phyloP scores from a whole-genome alignment of 35 echinoderm and acorn worm genomes.

The Strongylocentrotus purpuratus region DNA sequence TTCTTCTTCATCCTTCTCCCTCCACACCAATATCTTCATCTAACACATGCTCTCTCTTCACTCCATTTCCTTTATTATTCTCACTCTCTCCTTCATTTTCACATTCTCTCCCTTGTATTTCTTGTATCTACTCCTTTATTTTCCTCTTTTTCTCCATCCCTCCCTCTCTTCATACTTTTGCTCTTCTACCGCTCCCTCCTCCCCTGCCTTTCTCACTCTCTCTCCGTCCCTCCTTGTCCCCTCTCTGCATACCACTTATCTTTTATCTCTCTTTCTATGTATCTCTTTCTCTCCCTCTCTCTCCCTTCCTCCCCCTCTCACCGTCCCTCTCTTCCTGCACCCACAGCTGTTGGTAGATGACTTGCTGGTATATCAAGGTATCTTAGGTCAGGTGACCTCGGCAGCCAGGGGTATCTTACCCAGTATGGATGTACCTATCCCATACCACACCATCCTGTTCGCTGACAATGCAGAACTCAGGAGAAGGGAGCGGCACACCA shows the following conservation, averaged over 20 bases:
- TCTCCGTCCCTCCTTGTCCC: background rate
- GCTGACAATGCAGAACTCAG: constrained; percentile 83
- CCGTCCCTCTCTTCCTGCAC: background rate
- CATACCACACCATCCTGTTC: constrained; percentile 93
- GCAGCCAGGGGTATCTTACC: constrained; percentile 85
- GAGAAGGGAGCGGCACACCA: constrained; percentile 81
- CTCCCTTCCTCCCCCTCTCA: background rate
- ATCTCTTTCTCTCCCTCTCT: background rate
- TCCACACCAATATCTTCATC: too few species aligned
- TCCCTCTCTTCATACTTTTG: background rate
- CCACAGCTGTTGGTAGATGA: constrained; percentile 86
- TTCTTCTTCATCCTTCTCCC: too few species aligned
- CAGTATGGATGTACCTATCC: constrained; percentile 75
- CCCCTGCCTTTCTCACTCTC: background rate
- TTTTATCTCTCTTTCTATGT: background rate
- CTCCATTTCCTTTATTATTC: too few species aligned
- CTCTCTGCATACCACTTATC: background rate
- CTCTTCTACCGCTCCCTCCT: background rate
- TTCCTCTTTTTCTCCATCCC: background rate
- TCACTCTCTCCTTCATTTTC: too few species aligned
- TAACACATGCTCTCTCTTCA: too few species aligned
- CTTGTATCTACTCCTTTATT: background rate
- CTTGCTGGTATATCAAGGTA: constrained; percentile 90
- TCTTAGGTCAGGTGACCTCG: constrained; percentile 74
- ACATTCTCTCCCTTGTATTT: background rate